Percentiles rank a stretch among this genome's conserved stretches.
Evolutionary conservation across 2,113 vertebrate species (phyloP).

Genomic region (Dolichotis patagonum): DNA sequence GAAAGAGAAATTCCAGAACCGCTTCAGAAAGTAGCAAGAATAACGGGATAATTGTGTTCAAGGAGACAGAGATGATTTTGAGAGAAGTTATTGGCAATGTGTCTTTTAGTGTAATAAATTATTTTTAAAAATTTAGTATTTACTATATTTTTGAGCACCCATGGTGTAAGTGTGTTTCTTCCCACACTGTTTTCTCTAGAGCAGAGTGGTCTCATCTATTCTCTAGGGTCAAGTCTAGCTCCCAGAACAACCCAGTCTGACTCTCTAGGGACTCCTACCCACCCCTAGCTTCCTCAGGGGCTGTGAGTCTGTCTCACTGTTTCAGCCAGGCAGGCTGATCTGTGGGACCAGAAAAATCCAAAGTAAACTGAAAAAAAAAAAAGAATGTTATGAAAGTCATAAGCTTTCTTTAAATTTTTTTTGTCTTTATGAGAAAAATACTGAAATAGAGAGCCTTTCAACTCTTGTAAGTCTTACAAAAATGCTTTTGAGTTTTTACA

Average conservation of each 20-base stretch:
- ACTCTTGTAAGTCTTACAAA: background rate
- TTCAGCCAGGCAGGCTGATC: background rate
- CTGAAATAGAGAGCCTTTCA: background rate
- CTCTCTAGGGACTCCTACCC: background rate
- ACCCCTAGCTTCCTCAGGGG: background rate
- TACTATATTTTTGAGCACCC: background rate
- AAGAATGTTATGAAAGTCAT: background rate
- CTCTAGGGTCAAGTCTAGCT: no score
- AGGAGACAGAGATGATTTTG: background rate
- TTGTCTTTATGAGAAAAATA: constrained; percentile 29
- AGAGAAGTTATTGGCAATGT: background rate
- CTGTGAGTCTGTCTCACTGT: background rate
- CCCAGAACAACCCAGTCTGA: accelerated
- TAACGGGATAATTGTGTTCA: background rate
- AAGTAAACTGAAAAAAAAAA: background rate
- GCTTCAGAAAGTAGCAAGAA: no score
- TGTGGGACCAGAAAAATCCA: background rate
- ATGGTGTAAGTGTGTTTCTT: background rate
- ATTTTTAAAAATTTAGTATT: background rate
- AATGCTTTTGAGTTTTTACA: background rate
- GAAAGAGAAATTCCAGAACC: background rate
- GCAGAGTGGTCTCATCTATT: background rate
- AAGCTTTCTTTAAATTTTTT: background rate
- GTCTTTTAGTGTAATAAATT: background rate
- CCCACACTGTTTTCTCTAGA: background rate